A percentile compares a stretch with the other conserved stretches of the same genome.
phyloP scores from a whole-genome alignment of 2,888 invertebrate species.

The Ennomos erosarius region DNA sequence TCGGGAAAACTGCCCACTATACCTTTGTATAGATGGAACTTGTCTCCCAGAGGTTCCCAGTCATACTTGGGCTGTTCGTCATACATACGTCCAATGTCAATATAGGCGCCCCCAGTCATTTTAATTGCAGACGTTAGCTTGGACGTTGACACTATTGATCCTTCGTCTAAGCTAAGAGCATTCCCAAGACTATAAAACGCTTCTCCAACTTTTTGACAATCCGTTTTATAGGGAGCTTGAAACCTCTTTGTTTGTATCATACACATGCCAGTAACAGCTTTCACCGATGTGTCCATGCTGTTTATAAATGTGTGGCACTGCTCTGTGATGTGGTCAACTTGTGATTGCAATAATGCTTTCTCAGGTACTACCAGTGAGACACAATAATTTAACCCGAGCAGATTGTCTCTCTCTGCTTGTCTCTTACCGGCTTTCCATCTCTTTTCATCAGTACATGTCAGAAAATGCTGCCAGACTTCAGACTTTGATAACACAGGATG shows the following conservation, averaged over 20 bases:
- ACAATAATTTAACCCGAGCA: slow-evolving; percentile 96
- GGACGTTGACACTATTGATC: slow-evolving; percentile 86
- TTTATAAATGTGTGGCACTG: slow-evolving; percentile 92
- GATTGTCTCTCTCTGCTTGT: slow-evolving; percentile 96
- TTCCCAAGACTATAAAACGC: slow-evolving; percentile 94
- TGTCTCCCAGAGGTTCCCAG: slow-evolving; percentile 96
- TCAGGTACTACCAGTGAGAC: slow-evolving; percentile 94
- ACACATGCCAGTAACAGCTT: slow-evolving; percentile 91
- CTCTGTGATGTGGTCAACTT: slow-evolving; percentile 93
- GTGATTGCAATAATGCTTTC: slow-evolving; percentile 89
- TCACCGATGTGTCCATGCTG: slow-evolving; percentile 94
- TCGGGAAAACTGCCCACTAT: slow-evolving; percentile 96
- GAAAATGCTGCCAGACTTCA: slow-evolving; percentile 98
- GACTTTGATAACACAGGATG: slow-evolving; percentile 97
- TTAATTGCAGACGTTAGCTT: slow-evolving; percentile 92
- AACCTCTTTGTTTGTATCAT: slow-evolving; percentile 95
- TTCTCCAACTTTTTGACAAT: slow-evolving; percentile 95
- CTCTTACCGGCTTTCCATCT: slow-evolving; percentile 99
- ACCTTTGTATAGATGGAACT: slow-evolving; percentile 97
- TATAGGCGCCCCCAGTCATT: slow-evolving; percentile 94
- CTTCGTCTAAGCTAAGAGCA: slow-evolving; percentile 92
- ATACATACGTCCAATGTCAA: slow-evolving; percentile 94
- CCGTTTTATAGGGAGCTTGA: slow-evolving; percentile 93
- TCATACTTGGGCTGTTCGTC: slow-evolving; percentile 96
- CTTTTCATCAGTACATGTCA: slow-evolving; percentile 98